These are phyloP conservation scores for Lepidurus packardi DNA, from an alignment of 1,140 invertebrate species.

Conservation along the genomic window DNA sequence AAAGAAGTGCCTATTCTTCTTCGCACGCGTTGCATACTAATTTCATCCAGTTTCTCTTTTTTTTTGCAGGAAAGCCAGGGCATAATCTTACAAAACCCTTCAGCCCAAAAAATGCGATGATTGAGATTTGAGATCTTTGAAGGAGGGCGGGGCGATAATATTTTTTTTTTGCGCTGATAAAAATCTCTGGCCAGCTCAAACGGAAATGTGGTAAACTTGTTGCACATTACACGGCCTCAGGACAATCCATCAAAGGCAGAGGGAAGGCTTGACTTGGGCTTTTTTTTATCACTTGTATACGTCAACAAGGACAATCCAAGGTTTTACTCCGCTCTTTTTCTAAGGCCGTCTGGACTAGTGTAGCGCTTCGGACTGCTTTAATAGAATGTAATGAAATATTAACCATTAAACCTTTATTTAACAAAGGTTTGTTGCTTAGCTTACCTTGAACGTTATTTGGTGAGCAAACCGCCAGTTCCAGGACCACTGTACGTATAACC, in stretches of 20 bases:
- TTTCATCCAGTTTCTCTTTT: background rate
- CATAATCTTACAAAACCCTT: background rate
- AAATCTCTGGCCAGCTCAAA: slow-evolving; percentile 7
- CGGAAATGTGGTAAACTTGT: slow-evolving; percentile 15
- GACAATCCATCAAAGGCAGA: slow-evolving; percentile 18
- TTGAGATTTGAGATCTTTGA: slow-evolving; percentile 9
- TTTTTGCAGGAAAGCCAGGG: slow-evolving; percentile 1
- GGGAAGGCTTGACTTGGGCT: slow-evolving; percentile 18
- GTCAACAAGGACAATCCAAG: slow-evolving; percentile 18
- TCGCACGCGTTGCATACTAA: background rate
- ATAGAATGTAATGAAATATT: background rate
- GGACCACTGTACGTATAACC: slow-evolving; percentile 63
- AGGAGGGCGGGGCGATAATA: slow-evolving; percentile 8
- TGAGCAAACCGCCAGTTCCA: slow-evolving; percentile 63
- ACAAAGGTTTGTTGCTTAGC: background rate
- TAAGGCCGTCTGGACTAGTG: slow-evolving; percentile 20
- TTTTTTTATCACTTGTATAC: background rate
- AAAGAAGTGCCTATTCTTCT: background rate
- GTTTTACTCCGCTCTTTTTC: slow-evolving; percentile 13
- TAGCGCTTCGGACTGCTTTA: slow-evolving; percentile 7
- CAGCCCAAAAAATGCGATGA: slow-evolving; percentile 19
- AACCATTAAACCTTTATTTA: background rate
- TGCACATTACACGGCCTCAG: slow-evolving; percentile 20
- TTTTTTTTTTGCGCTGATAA: background rate
- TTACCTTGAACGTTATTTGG: slow-evolving; percentile 53